phyloP scores from a whole-genome alignment of 2,888 invertebrate genomes.

The Mimas tiliae region DNA sequence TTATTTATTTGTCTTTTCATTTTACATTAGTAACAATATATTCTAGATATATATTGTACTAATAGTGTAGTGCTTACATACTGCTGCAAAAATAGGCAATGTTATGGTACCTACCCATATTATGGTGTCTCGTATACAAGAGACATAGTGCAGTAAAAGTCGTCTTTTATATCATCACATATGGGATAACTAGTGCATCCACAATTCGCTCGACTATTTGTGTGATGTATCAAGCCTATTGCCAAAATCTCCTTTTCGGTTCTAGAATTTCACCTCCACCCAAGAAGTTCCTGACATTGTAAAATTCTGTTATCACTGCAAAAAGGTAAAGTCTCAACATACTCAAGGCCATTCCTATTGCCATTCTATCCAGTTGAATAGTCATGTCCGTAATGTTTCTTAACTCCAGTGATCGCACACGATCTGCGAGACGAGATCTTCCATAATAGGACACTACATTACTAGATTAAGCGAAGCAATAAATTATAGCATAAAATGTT shows the following conservation, averaged over 20 bases:
- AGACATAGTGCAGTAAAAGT: no score
- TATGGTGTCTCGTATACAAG: no score
- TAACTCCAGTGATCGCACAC: constrained; percentile 15
- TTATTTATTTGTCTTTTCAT: no score
- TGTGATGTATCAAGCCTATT: not conserved
- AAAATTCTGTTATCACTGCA: not conserved
- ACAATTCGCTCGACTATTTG: not conserved
- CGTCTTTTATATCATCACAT: no score
- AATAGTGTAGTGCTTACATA: no score
- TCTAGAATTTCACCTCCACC: not conserved
- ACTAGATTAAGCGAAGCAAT: constrained; percentile 15
- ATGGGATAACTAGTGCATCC: not conserved
- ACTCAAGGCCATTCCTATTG: not conserved
- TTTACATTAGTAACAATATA: no score
- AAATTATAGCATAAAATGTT: constrained; percentile 23
- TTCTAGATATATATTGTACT: no score
- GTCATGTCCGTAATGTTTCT: not conserved
- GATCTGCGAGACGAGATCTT: not conserved
- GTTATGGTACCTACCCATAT: no score
- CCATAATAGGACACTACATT: not conserved
- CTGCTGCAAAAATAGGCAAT: no score
- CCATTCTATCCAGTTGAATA: not conserved
- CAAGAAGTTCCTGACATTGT: not conserved
- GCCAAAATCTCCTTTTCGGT: not conserved
- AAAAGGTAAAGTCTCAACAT: not conserved